Evolutionary conservation across 2,888 invertebrate genomes (phyloP), one percentile per base, ranked within the genome.

Genomic region (Mesorhabditis spiculigera): DNA sequence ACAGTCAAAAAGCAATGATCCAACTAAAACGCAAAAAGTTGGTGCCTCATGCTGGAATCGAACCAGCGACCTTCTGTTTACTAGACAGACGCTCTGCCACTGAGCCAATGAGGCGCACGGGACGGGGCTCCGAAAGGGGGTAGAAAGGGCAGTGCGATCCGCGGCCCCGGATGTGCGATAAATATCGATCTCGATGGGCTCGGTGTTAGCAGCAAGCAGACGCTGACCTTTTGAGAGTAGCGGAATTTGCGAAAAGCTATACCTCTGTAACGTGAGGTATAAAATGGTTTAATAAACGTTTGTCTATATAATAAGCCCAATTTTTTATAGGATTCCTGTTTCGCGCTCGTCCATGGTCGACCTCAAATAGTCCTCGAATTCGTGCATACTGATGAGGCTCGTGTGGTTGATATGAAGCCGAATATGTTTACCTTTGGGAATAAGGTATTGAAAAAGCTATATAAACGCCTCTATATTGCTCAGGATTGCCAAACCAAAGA

Each of bases 61-160:
- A 82, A 82, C 82, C 80, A 81, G 81, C 82, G 82, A 82, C 81
- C 82, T 82, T 81, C 81, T 82, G 82, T 82, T 82, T 82, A 82
- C 81, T 81, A 82, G 82, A 82, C 82, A 82, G 82, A 82, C 82
- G 82, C 82, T 81, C 81, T 82, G 80, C 82, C 82, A 78, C 82
- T 82, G 80, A 82, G 82, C 82, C 81, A 82, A 82, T 80, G 78
- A 82, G 81, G 82, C 82, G 79, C n/a, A 13, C 10, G 3, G 58
- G n/a, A 1, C n/a, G n/a, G 58, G 58, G 58, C n/a, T 50, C n/a
- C n/a, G 58, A 10, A 13, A 50, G 58, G 58, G 28, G 28, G 28
- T 28, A 28, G 28, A 28, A 28, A 28, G 28, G 28, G 28, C 28
- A 28, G 28, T 28, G 28, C 28, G 3, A 28, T 28, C 28, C 28